phyloP scores from a whole-genome alignment of 2,888 invertebrate species.

The Caenorhabditis wallacei region DNA sequence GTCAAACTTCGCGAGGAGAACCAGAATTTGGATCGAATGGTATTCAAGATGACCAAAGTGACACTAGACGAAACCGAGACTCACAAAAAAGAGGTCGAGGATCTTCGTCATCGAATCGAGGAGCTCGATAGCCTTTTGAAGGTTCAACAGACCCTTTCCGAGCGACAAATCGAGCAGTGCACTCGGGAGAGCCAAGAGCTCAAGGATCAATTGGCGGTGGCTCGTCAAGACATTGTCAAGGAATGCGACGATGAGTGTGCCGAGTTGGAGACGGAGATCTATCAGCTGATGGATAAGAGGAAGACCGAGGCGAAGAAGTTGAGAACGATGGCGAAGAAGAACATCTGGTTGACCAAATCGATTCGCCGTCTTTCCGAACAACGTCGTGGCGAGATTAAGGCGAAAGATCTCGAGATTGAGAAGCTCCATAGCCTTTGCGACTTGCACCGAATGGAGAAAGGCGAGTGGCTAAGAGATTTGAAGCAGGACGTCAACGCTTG shows the following conservation, averaged over 20 bases:
- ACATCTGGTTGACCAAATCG: constrained; percentile 11
- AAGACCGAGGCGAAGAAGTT: constrained; percentile 8
- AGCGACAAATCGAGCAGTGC: background rate
- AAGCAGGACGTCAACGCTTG: constrained; percentile 16
- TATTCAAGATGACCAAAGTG: constrained; percentile 2
- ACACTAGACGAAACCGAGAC: background rate
- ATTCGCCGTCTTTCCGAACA: constrained; percentile 8
- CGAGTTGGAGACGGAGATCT: constrained; percentile 18
- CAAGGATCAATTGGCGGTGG: background rate
- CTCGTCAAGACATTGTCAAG: background rate
- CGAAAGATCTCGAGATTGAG: background rate
- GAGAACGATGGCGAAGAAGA: constrained; percentile 9
- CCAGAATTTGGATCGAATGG: background rate
- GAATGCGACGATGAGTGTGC: constrained; percentile 28
- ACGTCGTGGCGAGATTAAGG: constrained; percentile 25
- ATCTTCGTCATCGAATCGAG: background rate
- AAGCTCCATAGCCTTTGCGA: constrained; percentile 4
- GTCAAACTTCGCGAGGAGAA: constrained; percentile 5
- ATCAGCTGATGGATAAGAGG: background rate
- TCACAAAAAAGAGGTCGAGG: background rate
- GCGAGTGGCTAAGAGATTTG: constrained; percentile 11
- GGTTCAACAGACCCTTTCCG: background rate
- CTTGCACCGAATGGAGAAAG: constrained; percentile 10
- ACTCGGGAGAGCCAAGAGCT: background rate
- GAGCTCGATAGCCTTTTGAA: background rate